Percentiles rank a stretch among this genome's conserved stretches.
Evolutionary conservation across 1,140 invertebrate genomes (phyloP).

Genomic region (Thalassaphorura encarpata): DNA sequence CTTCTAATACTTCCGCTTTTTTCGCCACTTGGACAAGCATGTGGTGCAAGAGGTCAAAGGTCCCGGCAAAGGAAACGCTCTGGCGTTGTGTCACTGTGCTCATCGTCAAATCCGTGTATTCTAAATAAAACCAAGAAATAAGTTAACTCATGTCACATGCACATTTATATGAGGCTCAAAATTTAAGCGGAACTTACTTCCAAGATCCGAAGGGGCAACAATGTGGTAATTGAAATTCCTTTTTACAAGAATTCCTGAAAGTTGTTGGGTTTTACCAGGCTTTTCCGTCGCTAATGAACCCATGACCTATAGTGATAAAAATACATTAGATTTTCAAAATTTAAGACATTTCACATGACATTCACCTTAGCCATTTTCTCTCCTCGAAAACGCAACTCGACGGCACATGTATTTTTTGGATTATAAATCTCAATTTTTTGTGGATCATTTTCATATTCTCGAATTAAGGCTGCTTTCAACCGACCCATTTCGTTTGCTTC

Average conservation of each 20-base stretch:
- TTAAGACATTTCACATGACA: neutral
- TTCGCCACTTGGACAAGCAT: constrained; percentile 73
- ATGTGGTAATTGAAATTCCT: constrained; percentile 98
- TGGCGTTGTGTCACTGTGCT: constrained; percentile 84
- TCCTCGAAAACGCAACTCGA: constrained; percentile 87
- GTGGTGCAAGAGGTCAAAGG: constrained; percentile 64
- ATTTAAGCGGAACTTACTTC: constrained; percentile 50
- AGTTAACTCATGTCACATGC: constrained; percentile 2
- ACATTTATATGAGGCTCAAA: constrained; percentile 5
- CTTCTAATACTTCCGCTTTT: constrained; percentile 61
- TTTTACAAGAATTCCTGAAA: constrained; percentile 92
- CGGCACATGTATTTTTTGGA: constrained; percentile 87
- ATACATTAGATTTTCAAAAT: constrained; percentile 1
- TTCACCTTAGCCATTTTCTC: constrained; percentile 93
- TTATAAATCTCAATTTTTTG: constrained; percentile 88
- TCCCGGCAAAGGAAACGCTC: constrained; percentile 75
- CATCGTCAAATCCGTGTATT: constrained; percentile 92
- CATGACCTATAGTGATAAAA: constrained; percentile 53
- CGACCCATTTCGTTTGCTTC: constrained; percentile 98
- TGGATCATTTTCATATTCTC: constrained; percentile 87
- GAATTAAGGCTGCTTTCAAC: constrained; percentile 80
- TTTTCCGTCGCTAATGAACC: constrained; percentile 75
- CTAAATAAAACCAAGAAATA: constrained; percentile 40
- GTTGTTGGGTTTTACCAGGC: constrained; percentile 60
- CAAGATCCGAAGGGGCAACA: constrained; percentile 77